Evolutionary conservation across 1,140 invertebrate species (phyloP).

Genomic region (Lordiphosa clarofinis): DNA sequence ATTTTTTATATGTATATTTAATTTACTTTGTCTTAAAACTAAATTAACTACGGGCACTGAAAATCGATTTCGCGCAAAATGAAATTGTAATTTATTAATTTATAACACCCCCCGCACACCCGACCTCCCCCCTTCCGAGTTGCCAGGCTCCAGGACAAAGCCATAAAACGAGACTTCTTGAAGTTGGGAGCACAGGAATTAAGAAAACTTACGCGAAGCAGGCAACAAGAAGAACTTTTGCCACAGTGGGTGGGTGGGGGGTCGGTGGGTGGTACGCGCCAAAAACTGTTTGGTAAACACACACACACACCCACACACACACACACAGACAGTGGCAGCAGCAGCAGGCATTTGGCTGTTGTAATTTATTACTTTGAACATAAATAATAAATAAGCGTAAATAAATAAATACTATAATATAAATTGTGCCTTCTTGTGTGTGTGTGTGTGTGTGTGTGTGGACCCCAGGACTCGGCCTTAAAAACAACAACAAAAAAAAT

Average conservation of each 20-base stretch:
- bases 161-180: conserved; percentile 50
- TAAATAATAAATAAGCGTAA: conserved; percentile 79
- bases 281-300: conserved; percentile 67
- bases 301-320: conserved; percentile 22
- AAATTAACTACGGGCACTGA: too few relatives aligned
- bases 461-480: too few relatives aligned
- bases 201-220: conserved; percentile 49
- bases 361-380: conserved; percentile 77
- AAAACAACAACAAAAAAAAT: not conserved
- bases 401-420: conserved; percentile 76
- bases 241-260: conserved; percentile 2
- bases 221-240: conserved; percentile 16
- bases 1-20: conserved; percentile 13
- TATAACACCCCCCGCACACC: conserved; percentile 42
- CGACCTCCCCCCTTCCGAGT: not conserved
- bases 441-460: conserved; percentile 3
- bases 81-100: conserved; percentile 78
- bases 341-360: conserved; percentile 12
- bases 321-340: conserved; percentile 13
- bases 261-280: conserved; percentile 56
- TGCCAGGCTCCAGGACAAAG: conserved; percentile 17
- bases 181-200: conserved; percentile 50
- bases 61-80: conserved; percentile 20
- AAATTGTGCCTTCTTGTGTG: conserved; percentile 13
- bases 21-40: not conserved